Base-by-base conservation (phyloP, 1,140 invertebrate genomes). In the Macrobrachium nipponense region DNA sequence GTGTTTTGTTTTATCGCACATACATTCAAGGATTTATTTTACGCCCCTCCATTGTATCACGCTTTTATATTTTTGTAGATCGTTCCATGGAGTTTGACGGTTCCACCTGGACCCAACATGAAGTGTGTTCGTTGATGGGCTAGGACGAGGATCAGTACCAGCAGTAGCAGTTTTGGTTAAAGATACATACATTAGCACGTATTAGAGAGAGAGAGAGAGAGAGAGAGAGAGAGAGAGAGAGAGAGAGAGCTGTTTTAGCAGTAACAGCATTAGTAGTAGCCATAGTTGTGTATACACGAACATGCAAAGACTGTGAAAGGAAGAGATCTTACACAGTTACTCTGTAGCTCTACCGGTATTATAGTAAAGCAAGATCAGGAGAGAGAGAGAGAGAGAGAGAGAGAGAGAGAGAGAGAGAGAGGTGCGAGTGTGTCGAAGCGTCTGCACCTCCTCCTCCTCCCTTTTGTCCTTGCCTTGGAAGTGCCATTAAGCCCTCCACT, bases 351-450 rank as follows among this genome's bases (percentile, higher is more conserved):
- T 44, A 36, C 73, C 58, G n/a, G 58, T 15, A 43, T 76, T 72
- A 76, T 27, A 58, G 73, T 44, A 43, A 20, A 15, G n/a, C 20
- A 51, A 44, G 27, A 58, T 36, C 20, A 51, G 58, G n/a, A 76
- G 73, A 72, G 68, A 72, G 68, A 72, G 68, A 72, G 68, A 72
- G 68, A 72, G 68, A 72, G 68, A 72, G 68, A 72, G 68, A 72
- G 68, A 72, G 68, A 72, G 68, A 72, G 68, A 72, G 68, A 72
- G 68, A 64, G 62, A 64, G 62, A 64, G 62, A 64, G 62, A 64
- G 62, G 62, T 18, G 62, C 15, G 62, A 64, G 15, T n/a, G 68
- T 12, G 68, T 72, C 15, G 15, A 14, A 36, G 20, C 23, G 27
- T n/a, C 20, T 43, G 14, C 36, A 12, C 51, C 73, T 44, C 43